These are phyloP conservation scores for Plagiodera versicolora DNA, from an alignment of 2,888 invertebrate genomes.

Conservation along the genomic window DNA sequence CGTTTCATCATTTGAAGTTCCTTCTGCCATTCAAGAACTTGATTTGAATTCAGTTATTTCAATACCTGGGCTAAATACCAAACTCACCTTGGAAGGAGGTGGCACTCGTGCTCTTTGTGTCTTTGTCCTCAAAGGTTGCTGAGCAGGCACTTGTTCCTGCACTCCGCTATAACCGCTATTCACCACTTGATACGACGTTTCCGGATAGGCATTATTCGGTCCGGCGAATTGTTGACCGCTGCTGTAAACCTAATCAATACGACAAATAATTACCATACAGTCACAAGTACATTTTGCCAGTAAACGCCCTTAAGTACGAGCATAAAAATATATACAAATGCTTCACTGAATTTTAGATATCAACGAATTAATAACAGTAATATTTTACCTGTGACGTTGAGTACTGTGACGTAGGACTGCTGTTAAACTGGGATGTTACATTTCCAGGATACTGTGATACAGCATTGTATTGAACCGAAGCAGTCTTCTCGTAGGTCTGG, in stretches of 20 bases:
- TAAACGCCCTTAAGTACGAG: too few species aligned
- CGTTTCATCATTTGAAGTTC: conserved; percentile 39
- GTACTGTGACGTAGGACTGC: conserved; percentile 31
- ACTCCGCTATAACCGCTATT: conserved; percentile 32
- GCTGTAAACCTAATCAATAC: background rate
- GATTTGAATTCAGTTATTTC: background rate
- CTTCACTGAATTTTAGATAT: too few species aligned
- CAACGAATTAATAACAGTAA: too few species aligned
- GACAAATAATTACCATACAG: conserved; percentile 14
- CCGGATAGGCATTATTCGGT: conserved; percentile 30
- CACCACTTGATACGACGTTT: conserved; percentile 28
- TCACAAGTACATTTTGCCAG: too few species aligned
- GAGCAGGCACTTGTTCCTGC: conserved; percentile 31
- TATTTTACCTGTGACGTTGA: conserved; percentile 10
- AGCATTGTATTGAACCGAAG: conserved; percentile 14
- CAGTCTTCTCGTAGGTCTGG: conserved; percentile 30
- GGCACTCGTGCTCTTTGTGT: conserved; percentile 75
- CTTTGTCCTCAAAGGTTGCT: conserved; percentile 60
- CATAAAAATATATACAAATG: too few species aligned
- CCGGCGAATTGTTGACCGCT: conserved; percentile 30
- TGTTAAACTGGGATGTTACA: conserved; percentile 16
- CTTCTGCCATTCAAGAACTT: too few species aligned
- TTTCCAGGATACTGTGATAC: conserved; percentile 30
- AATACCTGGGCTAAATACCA: background rate
- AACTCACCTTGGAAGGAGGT: conserved; percentile 76